Base-by-base conservation (phyloP, 2,113 vertebrate genomes). In the Chauna torquata region DNA sequence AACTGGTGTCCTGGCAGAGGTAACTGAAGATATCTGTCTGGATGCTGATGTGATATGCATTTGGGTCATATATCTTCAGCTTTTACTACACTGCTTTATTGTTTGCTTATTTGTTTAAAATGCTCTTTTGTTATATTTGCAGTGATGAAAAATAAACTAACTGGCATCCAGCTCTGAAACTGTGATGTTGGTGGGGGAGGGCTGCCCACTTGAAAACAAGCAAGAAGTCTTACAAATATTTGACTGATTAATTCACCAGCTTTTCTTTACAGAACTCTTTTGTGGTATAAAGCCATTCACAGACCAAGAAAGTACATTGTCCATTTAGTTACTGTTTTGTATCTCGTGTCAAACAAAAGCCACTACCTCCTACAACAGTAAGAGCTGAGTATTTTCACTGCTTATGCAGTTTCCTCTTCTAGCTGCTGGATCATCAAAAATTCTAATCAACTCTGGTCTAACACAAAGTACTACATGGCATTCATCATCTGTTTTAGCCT, bases 381-480 rank as follows among this genome's bases (percentile, higher is more conserved):
- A 93, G 90, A 96, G 94, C 94, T 96, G 95, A 97, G 89, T 96
- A 97, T 97, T 98, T 98, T 94, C 76, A 82, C 87, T 92, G 86
- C 90, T 98, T 62, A 87, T 89, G 95, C 97, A 97, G 91, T 96
- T 95, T 96, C 88, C 87, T 80, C 82, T 94, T 93, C 86, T 92
- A 94, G 91, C 89, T 44, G 97, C 98, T 98, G 94, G 96, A 93
- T 97, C 92, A 95, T 98, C 98, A 98, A 97, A 98, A 97, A 97
- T 97, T 97, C 94, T 97, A 93, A 97, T 98, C 97, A 98, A 92
- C 97, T 98, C 96, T 98, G 98, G 98, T 98, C 97, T 97, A 92
- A 97, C 54, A 45, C 92, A 95, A 92, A 96, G 94, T 91, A 95
- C 90, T 96, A 96, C 70, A 83, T 98, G 97, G 96, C 97, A 97